A percentile compares a stretch with the other conserved stretches of the same genome.
These are phyloP conservation scores for Drosophila quadrilineata DNA, from an alignment of 1,140 invertebrate genomes.

Conservation along the genomic window DNA sequence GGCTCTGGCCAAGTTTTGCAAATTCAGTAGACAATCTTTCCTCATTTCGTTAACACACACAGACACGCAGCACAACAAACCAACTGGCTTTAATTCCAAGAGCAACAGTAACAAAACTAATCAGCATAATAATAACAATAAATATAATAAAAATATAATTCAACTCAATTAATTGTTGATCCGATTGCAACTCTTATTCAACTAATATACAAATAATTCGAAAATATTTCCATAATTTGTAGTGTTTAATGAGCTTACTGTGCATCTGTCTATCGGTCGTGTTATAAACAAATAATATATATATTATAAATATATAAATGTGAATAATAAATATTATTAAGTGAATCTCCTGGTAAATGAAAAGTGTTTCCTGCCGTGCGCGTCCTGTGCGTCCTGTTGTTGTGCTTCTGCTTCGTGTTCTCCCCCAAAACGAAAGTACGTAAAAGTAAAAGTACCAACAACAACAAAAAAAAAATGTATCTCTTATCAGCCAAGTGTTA, in stretches of 20 bases:
- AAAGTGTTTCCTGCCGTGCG: conserved; percentile 41
- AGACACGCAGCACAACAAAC: conserved; percentile 50
- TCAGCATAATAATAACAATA: conserved; percentile 3
- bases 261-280: conserved; percentile 30
- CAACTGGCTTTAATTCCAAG: conserved; percentile 38
- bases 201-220: not conserved
- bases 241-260: conserved; percentile 29
- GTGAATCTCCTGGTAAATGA: conserved; percentile 10
- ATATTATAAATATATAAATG: conserved; percentile 14
- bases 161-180: conserved; percentile 3
- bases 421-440: conserved; percentile 57
- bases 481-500: conserved; percentile 69
- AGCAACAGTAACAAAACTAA: conserved; percentile 38
- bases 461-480: conserved; percentile 60
- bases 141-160: conserved; percentile 24
- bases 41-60: conserved; percentile 77
- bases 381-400: conserved; percentile 46
- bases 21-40: conserved; percentile 78
- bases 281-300: conserved; percentile 8
- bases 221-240: not conserved
- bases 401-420: conserved; percentile 42
- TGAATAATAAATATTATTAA: conserved; percentile 16
- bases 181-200: not conserved
- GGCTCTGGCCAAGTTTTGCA: conserved; percentile 56
- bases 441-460: conserved; percentile 46